Conservation (phyloP, 1,140 invertebrate species). For the Tetramorium alpestre region DNA sequence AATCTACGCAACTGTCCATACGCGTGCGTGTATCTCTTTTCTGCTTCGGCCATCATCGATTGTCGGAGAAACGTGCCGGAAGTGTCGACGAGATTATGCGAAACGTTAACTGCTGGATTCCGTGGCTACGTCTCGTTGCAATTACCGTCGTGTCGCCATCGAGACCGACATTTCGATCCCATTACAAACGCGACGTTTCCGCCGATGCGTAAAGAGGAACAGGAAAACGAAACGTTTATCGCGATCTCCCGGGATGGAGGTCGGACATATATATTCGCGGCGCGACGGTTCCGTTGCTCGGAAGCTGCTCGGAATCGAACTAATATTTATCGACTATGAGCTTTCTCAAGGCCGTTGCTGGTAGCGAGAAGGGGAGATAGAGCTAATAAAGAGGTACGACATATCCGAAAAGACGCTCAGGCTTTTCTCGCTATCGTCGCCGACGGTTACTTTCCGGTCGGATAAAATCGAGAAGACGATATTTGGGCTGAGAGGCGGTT, state of each 20-base stretch:
- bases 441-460: background rate
- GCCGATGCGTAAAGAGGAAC: background rate
- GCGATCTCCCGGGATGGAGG: background rate
- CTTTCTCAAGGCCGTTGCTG: conserved; percentile 15
- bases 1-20: conserved; percentile 88
- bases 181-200: background rate
- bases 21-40: conserved; percentile 88
- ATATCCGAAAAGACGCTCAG: background rate
- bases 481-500: background rate
- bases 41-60: conserved; percentile 74
- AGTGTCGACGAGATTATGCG: background rate
- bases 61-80: background rate
- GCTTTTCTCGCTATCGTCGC: background rate
- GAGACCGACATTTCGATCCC: background rate
- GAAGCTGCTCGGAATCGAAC: conserved; percentile 36
- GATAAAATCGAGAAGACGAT: background rate
- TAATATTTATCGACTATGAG: conserved; percentile 68
- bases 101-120: background rate
- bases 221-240: background rate
- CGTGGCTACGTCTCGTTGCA: background rate
- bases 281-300: background rate
- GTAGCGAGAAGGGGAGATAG: background rate
- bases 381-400: too few species aligned
- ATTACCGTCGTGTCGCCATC: conserved; percentile 13
- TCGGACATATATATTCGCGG: conserved; percentile 5